Base-by-base conservation (phyloP, 1,140 invertebrate genomes). In the Trachymyrmex septentrionalis region DNA sequence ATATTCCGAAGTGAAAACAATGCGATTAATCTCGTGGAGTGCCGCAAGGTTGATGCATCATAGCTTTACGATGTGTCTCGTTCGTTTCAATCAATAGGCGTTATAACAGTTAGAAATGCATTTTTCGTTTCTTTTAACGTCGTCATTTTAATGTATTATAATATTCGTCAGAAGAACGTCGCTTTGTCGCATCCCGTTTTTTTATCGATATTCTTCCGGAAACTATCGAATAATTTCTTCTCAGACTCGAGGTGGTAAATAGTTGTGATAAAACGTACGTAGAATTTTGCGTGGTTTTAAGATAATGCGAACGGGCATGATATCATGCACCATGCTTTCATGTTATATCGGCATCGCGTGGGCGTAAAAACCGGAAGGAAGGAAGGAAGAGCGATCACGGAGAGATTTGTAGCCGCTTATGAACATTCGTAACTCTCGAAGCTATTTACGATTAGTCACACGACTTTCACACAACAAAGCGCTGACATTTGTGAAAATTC, bases 11-110 rank as follows among this genome's bases (percentile, higher is more conserved):
- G 85, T 81, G 86, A 88, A 85, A 59, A 91, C 71, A 87, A 67
- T 19, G 55, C 71, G 84, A 92, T 92, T 92, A 92, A 88, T 91
- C 87, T 87, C 88, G 71, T 88, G 53, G 86, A 76, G 87, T 84
- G 24, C 30, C 78, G 53, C 75, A 77, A 87, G 61, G 19, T 27
- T 27, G 1, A 44, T 14, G 19, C 7, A n/a, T 16, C 27, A 38
- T 67, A 69, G 59, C 38, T 61, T 72, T 88, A 82, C 30, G 30
- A 30, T 0, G 3, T 30, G 30, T 3, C 30, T 86, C 59, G 48
- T 38, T 38, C 19, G 21, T 61, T 24, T 75, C 76, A 69, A 63
- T 69, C 69, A 2, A 7, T 34, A 34, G 30, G 5, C 55, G 6
- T 38, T 63, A 27, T 34, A 82, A 57, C 50, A 38, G 48, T 61